Conservation (phyloP, 1,140 invertebrate species). For the Sitobion miscanthi region DNA sequence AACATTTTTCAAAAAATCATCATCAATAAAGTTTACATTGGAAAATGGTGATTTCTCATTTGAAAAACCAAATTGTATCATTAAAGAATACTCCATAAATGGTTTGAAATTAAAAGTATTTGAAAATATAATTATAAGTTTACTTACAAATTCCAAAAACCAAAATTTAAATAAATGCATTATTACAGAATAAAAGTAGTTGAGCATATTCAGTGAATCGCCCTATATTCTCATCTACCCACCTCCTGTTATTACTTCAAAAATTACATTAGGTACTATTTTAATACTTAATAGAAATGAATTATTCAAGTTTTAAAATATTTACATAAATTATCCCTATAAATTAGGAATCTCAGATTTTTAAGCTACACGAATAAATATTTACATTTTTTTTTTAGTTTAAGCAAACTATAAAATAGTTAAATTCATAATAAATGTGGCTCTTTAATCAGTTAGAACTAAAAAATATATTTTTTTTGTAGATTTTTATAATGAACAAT, state of each 20-base stretch:
- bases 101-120: background rate
- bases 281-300: background rate
- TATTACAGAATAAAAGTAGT: background rate
- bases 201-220: background rate
- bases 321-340: background rate
- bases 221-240: background rate
- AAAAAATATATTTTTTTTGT: background rate
- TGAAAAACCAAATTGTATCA: background rate
- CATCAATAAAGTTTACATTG: background rate
- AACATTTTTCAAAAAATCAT: background rate
- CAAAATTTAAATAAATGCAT: background rate
- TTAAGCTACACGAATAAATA: background rate
- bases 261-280: background rate
- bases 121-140: background rate
- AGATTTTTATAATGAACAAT: background rate
- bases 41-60: background rate
- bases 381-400: background rate
- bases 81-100: background rate
- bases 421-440: background rate
- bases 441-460: background rate
- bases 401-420: background rate
- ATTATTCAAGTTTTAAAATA: background rate
- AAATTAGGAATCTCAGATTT: background rate
- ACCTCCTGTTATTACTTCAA: background rate
- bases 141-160: background rate